Percentiles rank a stretch among this genome's conserved stretches.
These are phyloP conservation scores for Ploceus nigricollis DNA, from an alignment of 2,113 vertebrate species.

Conservation along the genomic window DNA sequence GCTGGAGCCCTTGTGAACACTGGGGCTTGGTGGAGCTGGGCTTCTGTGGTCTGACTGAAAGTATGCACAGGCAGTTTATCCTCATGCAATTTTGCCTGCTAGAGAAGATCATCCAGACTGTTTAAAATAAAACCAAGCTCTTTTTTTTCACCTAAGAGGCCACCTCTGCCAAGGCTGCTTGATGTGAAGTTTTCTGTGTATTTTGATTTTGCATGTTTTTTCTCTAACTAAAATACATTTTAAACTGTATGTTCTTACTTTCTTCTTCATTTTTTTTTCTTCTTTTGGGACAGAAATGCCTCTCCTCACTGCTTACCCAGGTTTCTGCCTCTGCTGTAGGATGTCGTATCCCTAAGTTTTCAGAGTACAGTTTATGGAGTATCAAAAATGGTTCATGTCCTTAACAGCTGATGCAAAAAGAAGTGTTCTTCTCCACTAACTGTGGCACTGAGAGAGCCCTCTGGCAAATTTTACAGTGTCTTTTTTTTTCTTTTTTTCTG, in stretches of 20 bases:
- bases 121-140: neutral
- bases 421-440: neutral
- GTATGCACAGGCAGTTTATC: neutral
- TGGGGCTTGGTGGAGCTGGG: fast-evolving
- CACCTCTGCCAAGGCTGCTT: neutral
- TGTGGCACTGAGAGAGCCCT: neutral
- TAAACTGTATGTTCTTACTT: neutral
- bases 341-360: neutral
- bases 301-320: neutral
- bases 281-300: neutral
- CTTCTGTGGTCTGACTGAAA: neutral
- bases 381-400: neutral
- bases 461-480: neutral
- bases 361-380: neutral
- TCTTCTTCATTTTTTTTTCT: too few species aligned
- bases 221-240: neutral
- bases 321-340: neutral
- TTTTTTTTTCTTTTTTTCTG: neutral
- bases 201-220: neutral
- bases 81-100: neutral
- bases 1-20: neutral
- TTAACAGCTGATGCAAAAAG: neutral
- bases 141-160: neutral
- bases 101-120: neutral
- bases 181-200: neutral